These are phyloP conservation scores for Huso huso DNA, from an alignment of 2,797 vertebrate genomes.

Conservation along the genomic window DNA sequence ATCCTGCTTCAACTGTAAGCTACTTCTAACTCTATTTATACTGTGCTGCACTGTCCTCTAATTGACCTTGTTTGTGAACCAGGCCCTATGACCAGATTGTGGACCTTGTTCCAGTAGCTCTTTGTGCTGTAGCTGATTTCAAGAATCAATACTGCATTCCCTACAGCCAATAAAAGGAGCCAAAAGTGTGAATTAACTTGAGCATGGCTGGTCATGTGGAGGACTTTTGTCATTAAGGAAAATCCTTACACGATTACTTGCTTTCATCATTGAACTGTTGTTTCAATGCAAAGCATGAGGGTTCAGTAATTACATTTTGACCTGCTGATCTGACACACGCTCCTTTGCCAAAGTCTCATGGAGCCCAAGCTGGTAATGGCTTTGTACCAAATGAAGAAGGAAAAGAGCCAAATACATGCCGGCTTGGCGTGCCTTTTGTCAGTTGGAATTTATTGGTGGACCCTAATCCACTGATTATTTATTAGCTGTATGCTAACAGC, in stretches of 20 bases:
- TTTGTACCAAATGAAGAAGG: constrained; percentile 46
- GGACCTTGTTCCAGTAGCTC: constrained; percentile 64
- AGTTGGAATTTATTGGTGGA: too few species aligned
- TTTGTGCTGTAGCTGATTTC: constrained; percentile 59
- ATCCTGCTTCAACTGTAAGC: constrained; percentile 47
- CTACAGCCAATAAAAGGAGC: constrained; percentile 43
- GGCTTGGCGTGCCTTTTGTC: not conserved
- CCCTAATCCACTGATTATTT: too few species aligned
- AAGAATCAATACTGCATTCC: constrained; percentile 55
- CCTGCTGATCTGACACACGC: constrained; percentile 55
- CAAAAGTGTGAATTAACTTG: too few species aligned
- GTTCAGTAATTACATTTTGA: constrained; percentile 61
- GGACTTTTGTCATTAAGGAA: constrained; percentile 63
- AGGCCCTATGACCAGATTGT: constrained; percentile 69
- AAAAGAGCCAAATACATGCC: constrained; percentile 47
- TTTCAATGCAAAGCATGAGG: constrained; percentile 52
- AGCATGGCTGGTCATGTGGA: constrained; percentile 56
- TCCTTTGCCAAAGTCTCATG: constrained; percentile 43
- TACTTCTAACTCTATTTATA: constrained; percentile 69
- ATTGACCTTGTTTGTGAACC: constrained; percentile 77
- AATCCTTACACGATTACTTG: constrained; percentile 49
- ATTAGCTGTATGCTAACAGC: too few species aligned
- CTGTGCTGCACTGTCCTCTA: constrained; percentile 76
- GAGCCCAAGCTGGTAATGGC: constrained; percentile 50
- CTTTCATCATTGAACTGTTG: constrained; percentile 41